These are phyloP conservation scores for Folsomia candida DNA, from an alignment of 2,888 invertebrate genomes.

Conservation along the genomic window DNA sequence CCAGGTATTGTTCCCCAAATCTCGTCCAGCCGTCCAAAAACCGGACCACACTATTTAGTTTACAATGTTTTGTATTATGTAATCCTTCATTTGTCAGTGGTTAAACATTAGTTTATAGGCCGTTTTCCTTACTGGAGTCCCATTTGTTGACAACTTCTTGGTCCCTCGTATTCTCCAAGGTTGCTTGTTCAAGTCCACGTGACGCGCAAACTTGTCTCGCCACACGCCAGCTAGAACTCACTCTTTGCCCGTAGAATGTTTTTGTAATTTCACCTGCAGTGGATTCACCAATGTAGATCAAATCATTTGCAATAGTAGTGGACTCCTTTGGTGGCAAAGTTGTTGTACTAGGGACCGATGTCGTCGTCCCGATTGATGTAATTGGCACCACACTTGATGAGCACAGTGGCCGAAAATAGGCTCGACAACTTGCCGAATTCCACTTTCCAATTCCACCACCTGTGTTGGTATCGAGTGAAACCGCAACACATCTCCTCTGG, in stretches of 20 bases:
- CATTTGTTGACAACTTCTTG: not conserved
- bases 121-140: not conserved
- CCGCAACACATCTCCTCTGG: not conserved
- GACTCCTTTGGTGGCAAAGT: not conserved
- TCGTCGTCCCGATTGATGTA: not conserved
- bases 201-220: not conserved
- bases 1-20: not conserved
- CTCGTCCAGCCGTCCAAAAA: not conserved
- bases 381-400: not conserved
- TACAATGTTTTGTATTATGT: no score
- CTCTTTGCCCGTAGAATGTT: not conserved
- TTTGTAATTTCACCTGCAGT: not conserved
- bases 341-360: not conserved
- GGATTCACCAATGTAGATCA: not conserved
- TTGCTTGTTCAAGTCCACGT: not conserved
- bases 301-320: not conserved
- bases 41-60: no score
- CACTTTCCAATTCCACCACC: not conserved
- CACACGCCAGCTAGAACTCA: not conserved
- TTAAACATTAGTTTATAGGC: not conserved
- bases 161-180: not conserved
- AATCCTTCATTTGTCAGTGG: not conserved
- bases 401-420: not conserved
- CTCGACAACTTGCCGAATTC: not conserved
- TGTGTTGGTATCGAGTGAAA: not conserved